Evolutionary conservation across 2,888 invertebrate genomes (phyloP).

Genomic region (Drosophila lutescens): DNA sequence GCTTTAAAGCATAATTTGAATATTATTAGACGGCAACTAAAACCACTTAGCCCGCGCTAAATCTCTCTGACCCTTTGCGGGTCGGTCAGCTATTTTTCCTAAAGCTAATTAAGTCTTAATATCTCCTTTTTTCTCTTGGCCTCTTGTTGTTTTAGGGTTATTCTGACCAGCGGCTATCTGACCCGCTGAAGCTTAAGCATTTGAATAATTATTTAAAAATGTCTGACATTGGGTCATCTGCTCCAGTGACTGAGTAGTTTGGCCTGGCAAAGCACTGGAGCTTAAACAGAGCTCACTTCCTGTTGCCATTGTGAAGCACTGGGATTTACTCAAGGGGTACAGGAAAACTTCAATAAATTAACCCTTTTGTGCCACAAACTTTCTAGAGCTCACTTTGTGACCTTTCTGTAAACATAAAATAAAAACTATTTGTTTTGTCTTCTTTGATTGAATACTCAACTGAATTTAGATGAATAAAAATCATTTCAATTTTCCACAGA

Average conservation of each 20-base stretch:
- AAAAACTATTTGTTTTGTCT: background rate
- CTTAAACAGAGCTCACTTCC: conserved; percentile 18
- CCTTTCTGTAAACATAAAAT: too few species aligned
- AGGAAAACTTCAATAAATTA: background rate
- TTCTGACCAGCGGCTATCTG: conserved; percentile 21
- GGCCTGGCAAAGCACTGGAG: background rate
- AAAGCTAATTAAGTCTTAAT: conserved; percentile 31
- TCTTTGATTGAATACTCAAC: background rate
- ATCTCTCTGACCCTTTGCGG: background rate
- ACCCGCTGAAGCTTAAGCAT: conserved; percentile 1
- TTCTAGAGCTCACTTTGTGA: background rate
- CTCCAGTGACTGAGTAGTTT: conserved; percentile 12
- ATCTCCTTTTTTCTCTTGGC: background rate
- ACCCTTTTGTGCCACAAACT: background rate
- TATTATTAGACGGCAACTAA: conserved; percentile 19
- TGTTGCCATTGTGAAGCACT: background rate
- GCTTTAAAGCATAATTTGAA: conserved; percentile 21
- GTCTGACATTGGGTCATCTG: conserved; percentile 2
- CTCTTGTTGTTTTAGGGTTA: conserved; percentile 33
- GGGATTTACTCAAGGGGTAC: background rate
- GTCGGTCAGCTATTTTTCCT: conserved; percentile 19
- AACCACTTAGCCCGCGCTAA: conserved; percentile 16
- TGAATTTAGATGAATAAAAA: too few species aligned
- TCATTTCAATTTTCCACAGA: too few species aligned
- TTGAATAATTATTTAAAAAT: conserved; percentile 37